phyloP scores from a whole-genome alignment of 1,140 invertebrate species.

The Olivierus martensii region DNA sequence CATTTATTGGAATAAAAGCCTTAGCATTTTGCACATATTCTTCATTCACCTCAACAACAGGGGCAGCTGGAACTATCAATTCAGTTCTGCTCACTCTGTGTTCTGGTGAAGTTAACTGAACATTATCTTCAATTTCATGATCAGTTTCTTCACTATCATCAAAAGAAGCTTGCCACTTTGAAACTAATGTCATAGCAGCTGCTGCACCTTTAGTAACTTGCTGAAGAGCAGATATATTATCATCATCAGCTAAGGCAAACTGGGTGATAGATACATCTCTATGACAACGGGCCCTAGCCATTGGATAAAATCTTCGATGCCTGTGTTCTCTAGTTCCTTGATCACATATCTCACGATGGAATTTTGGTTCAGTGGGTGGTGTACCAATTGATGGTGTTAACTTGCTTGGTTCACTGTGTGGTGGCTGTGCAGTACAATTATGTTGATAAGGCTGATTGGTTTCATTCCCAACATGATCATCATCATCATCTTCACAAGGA shows the following conservation, averaged over 20 bases:
- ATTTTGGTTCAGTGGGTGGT: constrained; percentile 17
- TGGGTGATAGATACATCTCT: constrained; percentile 58
- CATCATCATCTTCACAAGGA: no score
- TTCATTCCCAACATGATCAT: no score
- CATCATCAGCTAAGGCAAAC: constrained; percentile 84
- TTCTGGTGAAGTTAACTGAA: constrained; percentile 16
- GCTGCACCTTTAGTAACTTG: constrained; percentile 50
- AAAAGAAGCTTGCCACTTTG: constrained; percentile 87
- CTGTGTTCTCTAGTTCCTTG: constrained; percentile 7
- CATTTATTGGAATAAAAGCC: no score
- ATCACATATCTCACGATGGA: constrained; percentile 16
- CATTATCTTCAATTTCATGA: constrained; percentile 43
- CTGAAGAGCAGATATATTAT: constrained; percentile 73
- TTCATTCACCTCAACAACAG: neutral
- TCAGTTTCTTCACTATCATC: constrained; percentile 87
- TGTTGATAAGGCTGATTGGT: no score
- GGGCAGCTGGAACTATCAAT: neutral
- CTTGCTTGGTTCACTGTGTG: no score
- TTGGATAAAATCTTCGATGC: constrained; percentile 16
- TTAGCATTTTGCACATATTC: neutral
- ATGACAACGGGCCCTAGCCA: constrained; percentile 17
- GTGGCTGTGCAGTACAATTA: no score
- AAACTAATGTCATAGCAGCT: constrained; percentile 51
- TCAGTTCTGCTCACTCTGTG: constrained; percentile 2
- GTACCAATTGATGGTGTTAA: no score